These are phyloP conservation scores for Hippoglossus stenolepis DNA, from an alignment of 2,113 vertebrate genomes.

Conservation along the genomic window DNA sequence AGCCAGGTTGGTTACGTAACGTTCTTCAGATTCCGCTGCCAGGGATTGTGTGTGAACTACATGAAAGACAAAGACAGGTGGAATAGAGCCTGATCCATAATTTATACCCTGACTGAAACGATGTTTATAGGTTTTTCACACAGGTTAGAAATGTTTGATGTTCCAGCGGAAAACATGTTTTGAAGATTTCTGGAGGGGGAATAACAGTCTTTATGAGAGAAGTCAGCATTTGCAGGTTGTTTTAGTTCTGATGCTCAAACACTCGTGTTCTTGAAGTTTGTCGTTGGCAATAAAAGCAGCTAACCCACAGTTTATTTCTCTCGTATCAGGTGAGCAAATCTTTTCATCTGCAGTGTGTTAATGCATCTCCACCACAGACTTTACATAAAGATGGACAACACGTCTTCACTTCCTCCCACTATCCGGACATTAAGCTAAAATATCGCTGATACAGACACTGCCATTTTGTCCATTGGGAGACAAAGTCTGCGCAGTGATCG, in stretches of 20 bases:
- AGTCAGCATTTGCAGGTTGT: not conserved
- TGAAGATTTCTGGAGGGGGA: conserved; percentile 10
- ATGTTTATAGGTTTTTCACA: conserved; percentile 26
- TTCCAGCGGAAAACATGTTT: conserved; percentile 13
- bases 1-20: conserved; percentile 40
- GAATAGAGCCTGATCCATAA: conserved; percentile 15
- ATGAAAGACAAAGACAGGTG: conserved; percentile 32
- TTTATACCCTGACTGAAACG: conserved; percentile 21
- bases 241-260: not conserved
- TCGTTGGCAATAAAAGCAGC: not conserved
- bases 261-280: not conserved
- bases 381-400: no score
- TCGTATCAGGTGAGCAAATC: conserved; percentile 15
- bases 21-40: conserved; percentile 12
- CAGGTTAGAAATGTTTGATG: conserved; percentile 14
- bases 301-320: not conserved
- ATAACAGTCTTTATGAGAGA: not conserved
- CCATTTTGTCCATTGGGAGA: no score
- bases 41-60: conserved; percentile 26
- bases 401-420: no score
- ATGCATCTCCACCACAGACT: not conserved
- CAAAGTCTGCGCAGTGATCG: no score
- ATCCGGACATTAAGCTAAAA: no score
- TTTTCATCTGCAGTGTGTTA: conserved; percentile 11
- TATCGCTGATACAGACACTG: no score